A percentile compares a stretch with the other conserved stretches of the same genome.
These are phyloP conservation scores for Marcusenius ussheri DNA, from an alignment of 2,113 vertebrate species.

Conservation along the genomic window DNA sequence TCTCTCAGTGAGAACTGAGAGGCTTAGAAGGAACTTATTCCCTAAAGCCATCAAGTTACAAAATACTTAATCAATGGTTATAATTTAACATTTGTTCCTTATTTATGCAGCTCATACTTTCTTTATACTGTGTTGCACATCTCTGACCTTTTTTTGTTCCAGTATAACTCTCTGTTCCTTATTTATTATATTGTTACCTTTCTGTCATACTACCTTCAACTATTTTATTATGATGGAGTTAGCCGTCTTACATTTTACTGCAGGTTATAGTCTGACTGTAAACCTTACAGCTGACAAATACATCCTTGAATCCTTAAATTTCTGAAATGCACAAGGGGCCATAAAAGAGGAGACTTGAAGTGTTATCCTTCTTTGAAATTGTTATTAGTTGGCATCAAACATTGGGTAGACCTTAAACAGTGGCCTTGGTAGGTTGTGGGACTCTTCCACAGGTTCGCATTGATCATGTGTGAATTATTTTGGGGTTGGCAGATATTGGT, in stretches of 20 bases:
- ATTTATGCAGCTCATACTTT: background rate
- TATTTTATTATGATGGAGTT: background rate
- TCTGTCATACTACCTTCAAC: background rate
- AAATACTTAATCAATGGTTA: background rate
- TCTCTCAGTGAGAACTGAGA: background rate
- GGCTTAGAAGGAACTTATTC: background rate
- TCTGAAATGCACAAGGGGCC: background rate
- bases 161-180: background rate
- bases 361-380: background rate
- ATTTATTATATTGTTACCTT: background rate
- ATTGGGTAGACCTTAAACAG: background rate
- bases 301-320: background rate
- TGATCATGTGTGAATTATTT: conserved; percentile 7
- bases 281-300: background rate
- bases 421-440: background rate
- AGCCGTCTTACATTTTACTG: background rate
- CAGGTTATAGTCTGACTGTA: background rate
- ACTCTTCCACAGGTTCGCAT: background rate
- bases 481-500: background rate
- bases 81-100: background rate
- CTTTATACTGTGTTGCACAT: background rate
- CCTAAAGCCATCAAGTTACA: background rate
- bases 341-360: background rate
- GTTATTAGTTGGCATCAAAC: background rate
- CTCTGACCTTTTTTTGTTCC: background rate